Evolutionary conservation across 1,140 invertebrate species (phyloP), one percentile per base, ranked within the genome.

Genomic region (Tyrophagus putrescentiae): DNA sequence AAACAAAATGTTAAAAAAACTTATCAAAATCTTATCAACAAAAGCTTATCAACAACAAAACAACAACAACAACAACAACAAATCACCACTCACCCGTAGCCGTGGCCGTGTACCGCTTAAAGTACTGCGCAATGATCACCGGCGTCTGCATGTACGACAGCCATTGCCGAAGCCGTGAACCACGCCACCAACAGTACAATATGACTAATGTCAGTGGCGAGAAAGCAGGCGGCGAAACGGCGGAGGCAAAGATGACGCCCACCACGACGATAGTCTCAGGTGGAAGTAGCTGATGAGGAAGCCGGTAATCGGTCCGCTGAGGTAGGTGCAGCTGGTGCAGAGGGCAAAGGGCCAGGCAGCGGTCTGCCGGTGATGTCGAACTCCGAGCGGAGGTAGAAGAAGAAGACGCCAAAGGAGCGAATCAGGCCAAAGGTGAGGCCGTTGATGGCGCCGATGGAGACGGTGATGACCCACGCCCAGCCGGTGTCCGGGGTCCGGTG

Each of bases 401-500:
- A 67, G 7, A 67, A 45, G n/a, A 67, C 42, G 7, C 61, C 65
- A 45, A 57, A 62, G 18, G 65, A 67, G 27, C 65, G 58, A 39
- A 67, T 57, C 23, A 67, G 29, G 4, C 66, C 66, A 34, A 67
- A 67, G 1, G 65, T 41, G 11, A 57, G 48, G 9, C 23, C 53
- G 50, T 62, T 62, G 6, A 62, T 62, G 6, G 48, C 32, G 44
- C 29, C 45, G 21, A 39, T 44, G n/a, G 53, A 4, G 28, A 60
- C 78, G 76, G 27, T 81, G 82, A 71, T 84, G 85, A 41, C 85
- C 88, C 50, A 87, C 84, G 18, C 87, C 87, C 58, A 93, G 68
- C 89, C 89, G 93, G 58, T 87, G 78, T 7, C 88, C 88, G 23
- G 85, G 87, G 64, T 91, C n/a, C n/a, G n/a, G n/a, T n/a, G n/a